These are phyloP conservation scores for Poecilia latipinna DNA, from an alignment of 2,113 vertebrate genomes.

Conservation along the genomic window DNA sequence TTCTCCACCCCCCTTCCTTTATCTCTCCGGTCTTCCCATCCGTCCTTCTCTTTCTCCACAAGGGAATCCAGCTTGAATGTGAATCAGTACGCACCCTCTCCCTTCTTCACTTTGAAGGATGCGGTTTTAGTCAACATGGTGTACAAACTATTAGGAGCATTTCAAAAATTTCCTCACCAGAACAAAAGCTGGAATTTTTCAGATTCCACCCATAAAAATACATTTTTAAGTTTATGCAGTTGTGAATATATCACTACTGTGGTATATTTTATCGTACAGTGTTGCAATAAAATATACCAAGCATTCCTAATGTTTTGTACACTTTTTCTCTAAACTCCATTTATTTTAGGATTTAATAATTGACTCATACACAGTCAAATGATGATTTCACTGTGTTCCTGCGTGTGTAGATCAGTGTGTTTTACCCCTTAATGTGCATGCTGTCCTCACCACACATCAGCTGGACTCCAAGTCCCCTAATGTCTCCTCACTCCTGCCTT, in stretches of 20 bases:
- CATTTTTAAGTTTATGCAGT: neutral
- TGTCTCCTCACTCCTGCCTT: constrained; percentile 26
- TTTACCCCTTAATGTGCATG: constrained; percentile 51
- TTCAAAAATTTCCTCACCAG: neutral
- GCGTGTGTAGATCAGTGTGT: constrained; percentile 45
- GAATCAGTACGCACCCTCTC: constrained; percentile 78
- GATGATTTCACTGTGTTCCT: constrained; percentile 46
- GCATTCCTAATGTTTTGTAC: constrained; percentile 63
- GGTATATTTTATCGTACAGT: too few relatives aligned
- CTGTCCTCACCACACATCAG: constrained; percentile 23
- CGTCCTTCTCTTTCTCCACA: constrained; percentile 58
- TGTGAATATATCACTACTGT: neutral
- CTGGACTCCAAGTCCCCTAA: constrained; percentile 33
- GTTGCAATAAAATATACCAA: neutral
- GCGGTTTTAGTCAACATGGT: constrained; percentile 43
- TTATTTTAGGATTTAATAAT: constrained; percentile 52
- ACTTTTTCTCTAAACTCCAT: constrained; percentile 41
- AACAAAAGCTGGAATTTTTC: neutral
- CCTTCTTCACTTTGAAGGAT: constrained; percentile 61
- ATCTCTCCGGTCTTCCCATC: constrained; percentile 30
- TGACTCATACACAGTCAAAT: constrained; percentile 52
- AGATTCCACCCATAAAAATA: neutral
- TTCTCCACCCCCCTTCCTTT: constrained; percentile 33
- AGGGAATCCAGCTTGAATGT: constrained; percentile 85
- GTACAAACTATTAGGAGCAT: constrained; percentile 54